Percentiles rank a stretch among this genome's conserved stretches.
phyloP scores from a whole-genome alignment of 92 coral and sea anemone genomes.

The Nematostella vectensis region DNA sequence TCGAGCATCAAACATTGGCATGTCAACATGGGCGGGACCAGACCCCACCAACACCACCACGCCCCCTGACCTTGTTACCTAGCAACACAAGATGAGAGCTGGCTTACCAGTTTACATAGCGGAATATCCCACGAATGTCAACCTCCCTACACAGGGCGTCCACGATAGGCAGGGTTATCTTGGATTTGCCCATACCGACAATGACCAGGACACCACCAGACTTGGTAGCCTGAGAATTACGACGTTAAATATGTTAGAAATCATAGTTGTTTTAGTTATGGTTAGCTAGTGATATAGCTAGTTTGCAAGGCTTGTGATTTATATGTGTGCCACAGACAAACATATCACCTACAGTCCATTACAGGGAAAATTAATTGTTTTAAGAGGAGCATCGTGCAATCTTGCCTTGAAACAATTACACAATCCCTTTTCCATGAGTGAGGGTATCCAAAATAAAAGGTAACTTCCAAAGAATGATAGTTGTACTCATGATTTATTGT shows the following conservation, averaged over 20 bases:
- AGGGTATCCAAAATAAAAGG: no score
- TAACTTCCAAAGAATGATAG: no score
- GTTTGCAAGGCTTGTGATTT: no score
- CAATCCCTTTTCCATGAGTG: no score
- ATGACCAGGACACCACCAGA: slow-evolving; percentile 86
- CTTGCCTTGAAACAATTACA: no score
- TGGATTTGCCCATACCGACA: slow-evolving; percentile 85
- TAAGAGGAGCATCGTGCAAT: no score
- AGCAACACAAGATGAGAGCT: not conserved
- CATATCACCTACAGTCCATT: no score
- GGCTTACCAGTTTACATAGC: slow-evolving; percentile 90
- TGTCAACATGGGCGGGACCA: slow-evolving; percentile 49
- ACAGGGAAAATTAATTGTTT: no score
- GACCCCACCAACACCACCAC: slow-evolving; percentile 71
- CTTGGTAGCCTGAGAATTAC: slow-evolving; percentile 66
- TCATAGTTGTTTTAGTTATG: no score
- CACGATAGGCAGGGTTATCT: slow-evolving; percentile 64
- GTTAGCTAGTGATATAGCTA: no score
- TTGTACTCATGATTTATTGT: no score
- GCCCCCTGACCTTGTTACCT: slow-evolving; percentile 85
- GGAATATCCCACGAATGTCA: slow-evolving; percentile 89
- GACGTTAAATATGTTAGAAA: not conserved
- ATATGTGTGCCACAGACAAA: no score
- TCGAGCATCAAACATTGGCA: slow-evolving; percentile 71
- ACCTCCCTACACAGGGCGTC: slow-evolving; percentile 87